Evolutionary conservation across 1,140 invertebrate genomes (phyloP).

Genomic region (Kradibia gibbosae): DNA sequence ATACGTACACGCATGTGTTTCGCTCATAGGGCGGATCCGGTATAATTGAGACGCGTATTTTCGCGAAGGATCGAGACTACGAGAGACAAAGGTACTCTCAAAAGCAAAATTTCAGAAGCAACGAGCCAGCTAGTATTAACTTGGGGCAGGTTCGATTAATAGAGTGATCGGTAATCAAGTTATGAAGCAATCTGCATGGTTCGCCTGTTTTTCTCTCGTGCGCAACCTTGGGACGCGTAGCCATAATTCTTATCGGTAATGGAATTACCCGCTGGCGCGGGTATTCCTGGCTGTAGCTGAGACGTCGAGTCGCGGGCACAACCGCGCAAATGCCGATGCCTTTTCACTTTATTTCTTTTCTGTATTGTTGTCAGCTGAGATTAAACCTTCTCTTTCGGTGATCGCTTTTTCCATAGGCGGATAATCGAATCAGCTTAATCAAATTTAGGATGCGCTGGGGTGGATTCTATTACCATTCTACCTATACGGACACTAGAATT

Average conservation of each 20-base stretch:
- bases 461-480: not conserved
- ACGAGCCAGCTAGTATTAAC: constrained; percentile 16
- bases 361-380: not conserved
- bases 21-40: not conserved
- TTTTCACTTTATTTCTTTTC: not conserved
- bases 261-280: constrained; percentile 65
- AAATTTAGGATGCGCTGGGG: not conserved
- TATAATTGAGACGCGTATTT: not conserved
- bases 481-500: too few relatives aligned
- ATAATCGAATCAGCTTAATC: not conserved
- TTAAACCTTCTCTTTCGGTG: not conserved
- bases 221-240: constrained; percentile 46
- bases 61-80: not conserved
- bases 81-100: not conserved
- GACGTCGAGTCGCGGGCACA: constrained; percentile 53
- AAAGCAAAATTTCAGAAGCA: not conserved
- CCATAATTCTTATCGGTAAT: constrained; percentile 70
- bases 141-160: constrained; percentile 60
- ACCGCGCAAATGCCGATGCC: not conserved
- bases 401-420: not conserved
- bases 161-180: constrained; percentile 72
- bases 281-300: constrained; percentile 61
- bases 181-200: constrained; percentile 74
- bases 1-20: too few relatives aligned
- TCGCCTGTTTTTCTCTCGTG: constrained; percentile 56